These are phyloP conservation scores for Prionailurus bengalensis DNA, from an alignment of 2,113 vertebrate genomes.

Conservation along the genomic window DNA sequence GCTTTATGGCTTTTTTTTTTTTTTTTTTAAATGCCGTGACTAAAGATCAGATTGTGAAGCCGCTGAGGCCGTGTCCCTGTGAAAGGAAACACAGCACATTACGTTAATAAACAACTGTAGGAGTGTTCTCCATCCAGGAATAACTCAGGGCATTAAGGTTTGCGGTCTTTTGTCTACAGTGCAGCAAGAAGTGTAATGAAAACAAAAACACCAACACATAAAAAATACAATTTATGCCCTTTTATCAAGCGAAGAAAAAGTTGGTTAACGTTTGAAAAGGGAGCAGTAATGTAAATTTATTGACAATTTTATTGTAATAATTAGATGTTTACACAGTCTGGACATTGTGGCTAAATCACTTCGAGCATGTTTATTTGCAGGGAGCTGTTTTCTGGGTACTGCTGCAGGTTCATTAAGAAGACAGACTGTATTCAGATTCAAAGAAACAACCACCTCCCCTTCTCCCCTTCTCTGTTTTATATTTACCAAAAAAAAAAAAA, in stretches of 20 bases:
- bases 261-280: slow-evolving; percentile 89
- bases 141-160: slow-evolving; percentile 82
- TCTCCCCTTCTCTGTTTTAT: slow-evolving; percentile 70
- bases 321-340: slow-evolving; percentile 91
- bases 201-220: slow-evolving; percentile 86
- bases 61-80: slow-evolving; percentile 68
- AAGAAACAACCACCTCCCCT: slow-evolving; percentile 79
- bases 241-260: slow-evolving; percentile 88
- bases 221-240: slow-evolving; percentile 88
- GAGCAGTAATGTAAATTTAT: slow-evolving; percentile 90
- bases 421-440: slow-evolving; percentile 84
- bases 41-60: slow-evolving; percentile 79
- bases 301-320: slow-evolving; percentile 91
- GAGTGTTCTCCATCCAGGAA: slow-evolving; percentile 83
- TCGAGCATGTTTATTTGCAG: slow-evolving; percentile 88
- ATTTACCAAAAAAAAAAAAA: slow-evolving; percentile 46
- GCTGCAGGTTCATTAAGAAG: slow-evolving; percentile 89
- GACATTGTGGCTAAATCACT: slow-evolving; percentile 91
- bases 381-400: slow-evolving; percentile 85
- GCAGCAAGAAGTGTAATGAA: slow-evolving; percentile 82
- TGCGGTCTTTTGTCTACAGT: slow-evolving; percentile 85
- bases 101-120: slow-evolving; percentile 84
- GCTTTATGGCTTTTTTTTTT: slow-evolving; percentile 38
- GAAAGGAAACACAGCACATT: slow-evolving; percentile 71
- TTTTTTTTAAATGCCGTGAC: slow-evolving; percentile 46